phyloP scores from a whole-genome alignment of 2,888 invertebrate species.

The Caenorhabditis sp. region DNA sequence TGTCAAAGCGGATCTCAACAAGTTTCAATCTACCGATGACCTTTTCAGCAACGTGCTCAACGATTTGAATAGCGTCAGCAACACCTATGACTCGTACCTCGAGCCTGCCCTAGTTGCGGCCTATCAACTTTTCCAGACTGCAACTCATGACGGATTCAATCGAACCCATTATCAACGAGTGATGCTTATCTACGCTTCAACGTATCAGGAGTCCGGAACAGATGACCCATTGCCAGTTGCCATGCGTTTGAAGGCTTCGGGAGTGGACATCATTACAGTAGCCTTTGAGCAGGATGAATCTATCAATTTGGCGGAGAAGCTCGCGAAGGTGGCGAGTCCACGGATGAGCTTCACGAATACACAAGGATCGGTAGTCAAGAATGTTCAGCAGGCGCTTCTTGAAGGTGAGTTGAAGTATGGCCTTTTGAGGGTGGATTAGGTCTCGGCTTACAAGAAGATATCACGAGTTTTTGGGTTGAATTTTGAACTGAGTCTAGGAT shows the following conservation, averaged over 20 bases:
- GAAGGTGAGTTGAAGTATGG: slow-evolving; percentile 1
- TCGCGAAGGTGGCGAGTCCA: slow-evolving; percentile 35
- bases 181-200: slow-evolving; percentile 27
- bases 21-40: too few species aligned
- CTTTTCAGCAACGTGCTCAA: too few species aligned
- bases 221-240: slow-evolving; percentile 38
- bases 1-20: not conserved
- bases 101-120: slow-evolving; percentile 20
- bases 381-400: slow-evolving; percentile 37
- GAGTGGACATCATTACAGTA: slow-evolving; percentile 50
- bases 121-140: not conserved
- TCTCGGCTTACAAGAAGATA: too few species aligned
- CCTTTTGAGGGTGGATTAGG: too few species aligned
- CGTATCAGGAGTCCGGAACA: slow-evolving; percentile 19
- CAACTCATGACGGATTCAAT: not conserved
- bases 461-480: too few species aligned
- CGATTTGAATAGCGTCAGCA: not conserved
- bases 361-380: slow-evolving; percentile 6
- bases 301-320: slow-evolving; percentile 26
- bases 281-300: slow-evolving; percentile 40
- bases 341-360: slow-evolving; percentile 29
- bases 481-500: too few species aligned
- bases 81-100: not conserved
- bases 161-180: slow-evolving; percentile 12
- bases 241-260: slow-evolving; percentile 44